Conservation (phyloP, 64 coral and sea anemone species). For the Stichodactyla helianthus region DNA sequence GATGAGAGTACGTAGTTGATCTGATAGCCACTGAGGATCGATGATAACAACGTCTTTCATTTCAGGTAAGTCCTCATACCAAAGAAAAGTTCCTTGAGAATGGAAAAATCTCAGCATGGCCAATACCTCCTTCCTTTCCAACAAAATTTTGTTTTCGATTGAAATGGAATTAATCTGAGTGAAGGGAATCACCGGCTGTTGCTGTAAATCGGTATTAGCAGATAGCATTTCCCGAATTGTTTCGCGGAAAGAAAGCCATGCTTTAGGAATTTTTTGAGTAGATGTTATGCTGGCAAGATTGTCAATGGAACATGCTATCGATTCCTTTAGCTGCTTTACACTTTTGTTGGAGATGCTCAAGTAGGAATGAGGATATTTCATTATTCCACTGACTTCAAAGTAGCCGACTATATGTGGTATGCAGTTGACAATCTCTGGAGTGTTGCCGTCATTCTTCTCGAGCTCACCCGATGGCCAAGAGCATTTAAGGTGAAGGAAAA, state of each 20-base stretch:
- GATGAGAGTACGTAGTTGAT: conserved; percentile 65
- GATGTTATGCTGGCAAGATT: neutral
- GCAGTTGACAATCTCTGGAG: neutral
- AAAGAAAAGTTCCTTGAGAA: conserved; percentile 69
- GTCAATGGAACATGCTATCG: neutral
- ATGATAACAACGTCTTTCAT: conserved; percentile 60
- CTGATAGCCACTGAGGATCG: conserved; percentile 71
- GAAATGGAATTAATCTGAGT: neutral
- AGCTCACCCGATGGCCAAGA: neutral
- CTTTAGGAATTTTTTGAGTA: conserved; percentile 3
- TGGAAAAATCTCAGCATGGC: conserved; percentile 82
- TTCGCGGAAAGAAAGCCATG: conserved; percentile 26
- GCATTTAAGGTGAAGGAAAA: neutral
- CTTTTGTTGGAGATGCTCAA: neutral
- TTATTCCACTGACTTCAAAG: neutral
- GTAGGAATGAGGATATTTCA: neutral
- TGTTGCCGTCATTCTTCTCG: too few relatives aligned
- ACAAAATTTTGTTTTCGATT: too few relatives aligned
- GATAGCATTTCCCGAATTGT: neutral
- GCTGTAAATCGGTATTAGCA: neutral
- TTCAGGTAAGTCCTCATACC: conserved; percentile 73
- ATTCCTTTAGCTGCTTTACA: neutral
- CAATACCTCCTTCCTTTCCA: conserved; percentile 40
- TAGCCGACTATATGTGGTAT: conserved; percentile 76
- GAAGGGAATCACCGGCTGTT: neutral